These are phyloP conservation scores for Patiria pectinifera DNA, from an alignment of 53 echinoderm and acorn worm species.

Conservation along the genomic window DNA sequence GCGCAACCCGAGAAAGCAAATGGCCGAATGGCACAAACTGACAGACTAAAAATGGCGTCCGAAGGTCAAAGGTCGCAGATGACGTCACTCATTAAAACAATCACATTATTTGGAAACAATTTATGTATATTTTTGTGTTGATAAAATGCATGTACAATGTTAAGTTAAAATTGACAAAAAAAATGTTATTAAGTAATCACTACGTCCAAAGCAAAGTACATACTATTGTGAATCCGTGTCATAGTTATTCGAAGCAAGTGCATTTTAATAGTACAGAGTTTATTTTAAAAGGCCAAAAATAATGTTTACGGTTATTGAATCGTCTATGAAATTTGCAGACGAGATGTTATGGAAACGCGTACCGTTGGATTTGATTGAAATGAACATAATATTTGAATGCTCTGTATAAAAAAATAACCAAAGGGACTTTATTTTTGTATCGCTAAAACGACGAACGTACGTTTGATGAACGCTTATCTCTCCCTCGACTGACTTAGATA, in stretches of 20 bases:
- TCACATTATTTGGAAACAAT: constrained; percentile 18
- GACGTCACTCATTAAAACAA: background rate
- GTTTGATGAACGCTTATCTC: constrained; percentile 36
- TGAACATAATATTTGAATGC: constrained; percentile 54
- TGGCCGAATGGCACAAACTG: constrained; percentile 98
- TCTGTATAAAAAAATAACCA: constrained; percentile 63
- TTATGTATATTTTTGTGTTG: constrained; percentile 65
- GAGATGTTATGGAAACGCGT: constrained; percentile 1
- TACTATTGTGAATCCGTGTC: constrained; percentile 8
- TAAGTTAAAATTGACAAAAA: background rate
- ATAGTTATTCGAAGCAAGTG: constrained; percentile 19
- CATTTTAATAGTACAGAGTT: constrained; percentile 13
- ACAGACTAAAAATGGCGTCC: constrained; percentile 71
- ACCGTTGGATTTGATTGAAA: constrained; percentile 39
- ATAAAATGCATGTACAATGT: constrained; percentile 11
- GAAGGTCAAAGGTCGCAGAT: constrained; percentile 26
- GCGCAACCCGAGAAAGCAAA: constrained; percentile 95
- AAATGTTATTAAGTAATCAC: background rate
- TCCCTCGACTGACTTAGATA: constrained; percentile 3
- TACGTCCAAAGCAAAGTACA: background rate
- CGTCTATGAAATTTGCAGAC: background rate
- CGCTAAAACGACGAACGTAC: background rate
- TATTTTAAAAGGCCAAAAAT: background rate
- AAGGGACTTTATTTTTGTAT: constrained; percentile 66
- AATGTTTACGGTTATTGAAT: background rate